Evolutionary conservation across 1,140 invertebrate species (phyloP), one percentile per base, ranked within the genome.

Genomic region (Tigriopus japonicus): DNA sequence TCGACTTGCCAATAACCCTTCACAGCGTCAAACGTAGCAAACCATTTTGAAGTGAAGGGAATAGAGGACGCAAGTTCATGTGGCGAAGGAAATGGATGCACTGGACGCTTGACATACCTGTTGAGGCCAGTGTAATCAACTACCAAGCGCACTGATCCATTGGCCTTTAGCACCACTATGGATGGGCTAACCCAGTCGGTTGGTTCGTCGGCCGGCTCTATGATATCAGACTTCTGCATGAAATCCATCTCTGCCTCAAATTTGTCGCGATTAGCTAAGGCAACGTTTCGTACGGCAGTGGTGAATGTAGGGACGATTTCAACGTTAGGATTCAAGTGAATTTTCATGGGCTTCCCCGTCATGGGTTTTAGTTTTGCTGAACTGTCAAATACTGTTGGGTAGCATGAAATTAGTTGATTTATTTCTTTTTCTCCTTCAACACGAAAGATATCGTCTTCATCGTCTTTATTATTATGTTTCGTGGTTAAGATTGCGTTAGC

Each of bases 111-210:
- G 28, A 70, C 63, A 55, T 62, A 65, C 23, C 63, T 59, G 62
- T 71, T 71, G 9, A 71, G 60, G n/a, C 59, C 15, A 23, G 64
- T 66, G 24, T 69, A 71, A 62, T 76, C 71, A 6, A 70, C 70
- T 60, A 71, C 73, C 1, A 75, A 52, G 12, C 73, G 63, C n/a
- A 71, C 63, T 17, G 63, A 64, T 9, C 66, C 67, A 54, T 69
- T 65, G 15, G 64, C 52, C 62, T 75, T 74, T 12, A 66, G 67
- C 3, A 72, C 70, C 1, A 54, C 21, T 7, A 15, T 21, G 5
- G 35, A 15, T n/a, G 21, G 52, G n/a, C 17, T 21, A 15, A 54
- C 35, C 17, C 17, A 54, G n/a, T 54, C 52, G 1, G 52, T 54
- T 28, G 52, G 52, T 5, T 21, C 21, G 5, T 54, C 24, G 1